These are phyloP conservation scores for Ctenopoma kingsleyae DNA, from an alignment of 2,797 vertebrate genomes.

Conservation along the genomic window DNA sequence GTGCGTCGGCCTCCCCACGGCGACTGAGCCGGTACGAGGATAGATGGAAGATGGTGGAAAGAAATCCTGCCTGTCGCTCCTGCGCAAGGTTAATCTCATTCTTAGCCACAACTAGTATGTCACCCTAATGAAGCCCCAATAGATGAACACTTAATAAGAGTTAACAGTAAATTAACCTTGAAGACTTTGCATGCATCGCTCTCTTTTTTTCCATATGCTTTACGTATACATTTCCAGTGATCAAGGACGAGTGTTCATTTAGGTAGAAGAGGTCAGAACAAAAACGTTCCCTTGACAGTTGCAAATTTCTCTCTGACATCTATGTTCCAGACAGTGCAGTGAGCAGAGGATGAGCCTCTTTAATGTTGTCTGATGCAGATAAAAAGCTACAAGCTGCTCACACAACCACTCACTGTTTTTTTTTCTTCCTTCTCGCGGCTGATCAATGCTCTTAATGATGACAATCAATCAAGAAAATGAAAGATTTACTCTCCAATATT, in stretches of 20 bases:
- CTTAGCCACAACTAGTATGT: constrained; percentile 76
- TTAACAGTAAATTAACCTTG: constrained; percentile 90
- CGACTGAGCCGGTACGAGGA: constrained; percentile 57
- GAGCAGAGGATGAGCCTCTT: constrained; percentile 53
- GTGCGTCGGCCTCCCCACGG: constrained; percentile 60
- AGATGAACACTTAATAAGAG: constrained; percentile 87
- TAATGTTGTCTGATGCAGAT: constrained; percentile 67
- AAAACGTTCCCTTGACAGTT: constrained; percentile 74
- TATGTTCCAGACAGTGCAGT: constrained; percentile 60
- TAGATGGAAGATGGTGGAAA: constrained; percentile 61
- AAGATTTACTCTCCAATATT: constrained; percentile 83
- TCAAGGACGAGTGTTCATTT: constrained; percentile 83
- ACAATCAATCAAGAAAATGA: constrained; percentile 81
- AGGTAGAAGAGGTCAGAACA: constrained; percentile 78
- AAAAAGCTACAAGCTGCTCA: constrained; percentile 65
- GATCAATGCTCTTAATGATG: constrained; percentile 82
- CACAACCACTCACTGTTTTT: constrained; percentile 47
- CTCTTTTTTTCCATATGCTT: constrained; percentile 55
- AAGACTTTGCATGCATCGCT: constrained; percentile 77
- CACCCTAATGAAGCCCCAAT: constrained; percentile 87
- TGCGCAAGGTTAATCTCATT: constrained; percentile 84
- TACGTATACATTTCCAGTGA: constrained; percentile 70
- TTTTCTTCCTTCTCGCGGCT: constrained; percentile 41
- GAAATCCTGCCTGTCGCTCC: constrained; percentile 57
- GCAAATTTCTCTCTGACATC: constrained; percentile 75